Evolutionary conservation across 2,797 vertebrate species (phyloP), one percentile per base, ranked within the genome.

Genomic region (Cynodonichthys magdalenae): DNA sequence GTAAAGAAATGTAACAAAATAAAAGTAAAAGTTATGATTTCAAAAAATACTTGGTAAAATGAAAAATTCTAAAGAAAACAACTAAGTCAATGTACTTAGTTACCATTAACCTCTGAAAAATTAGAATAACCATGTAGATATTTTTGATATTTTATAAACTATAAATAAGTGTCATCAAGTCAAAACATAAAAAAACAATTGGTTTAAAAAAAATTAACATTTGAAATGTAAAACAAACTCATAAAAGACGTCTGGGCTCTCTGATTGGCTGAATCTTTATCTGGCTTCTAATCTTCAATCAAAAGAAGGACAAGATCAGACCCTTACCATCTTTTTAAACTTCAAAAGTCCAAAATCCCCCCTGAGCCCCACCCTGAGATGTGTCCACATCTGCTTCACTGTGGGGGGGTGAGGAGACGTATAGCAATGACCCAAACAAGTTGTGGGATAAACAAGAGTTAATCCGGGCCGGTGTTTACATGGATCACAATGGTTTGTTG

Each of bases 401-500:
- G 56, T 39, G 28, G 57, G 63, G 66, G 31, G 19, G 59, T 57
- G 66, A 62, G 63, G 67, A n/a, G n/a, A n/a, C n/a, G 61, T 15
- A 1, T 66, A 29, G 53, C 49, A 7, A 29, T 77, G 76, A 76
- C 80, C 78, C 81, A 31, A 71, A 54, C 57, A 49, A 74, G 79
- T 75, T 89, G 83, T 89, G 74, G 77, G 63, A 58, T 89, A 88
- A 89, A 90, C 84, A 87, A 2, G 2, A 70, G 77, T 53, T 69
- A 64, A 85, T 81, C 80, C 52, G 73, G 81, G 79, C 59, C 41
- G 0, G 31, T 89, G 85, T 89, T 89, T 85, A 86, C 77, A 88
- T 45, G 71, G 59, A 53, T 66, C 54, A 51, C 74, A 4, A 71
- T 17, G 31, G 52, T 69, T 71, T 75, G 72, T 36, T 80, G 79